Base-by-base conservation (phyloP, 2,797 vertebrate genomes). In the Enteromius unitaeniatus region DNA sequence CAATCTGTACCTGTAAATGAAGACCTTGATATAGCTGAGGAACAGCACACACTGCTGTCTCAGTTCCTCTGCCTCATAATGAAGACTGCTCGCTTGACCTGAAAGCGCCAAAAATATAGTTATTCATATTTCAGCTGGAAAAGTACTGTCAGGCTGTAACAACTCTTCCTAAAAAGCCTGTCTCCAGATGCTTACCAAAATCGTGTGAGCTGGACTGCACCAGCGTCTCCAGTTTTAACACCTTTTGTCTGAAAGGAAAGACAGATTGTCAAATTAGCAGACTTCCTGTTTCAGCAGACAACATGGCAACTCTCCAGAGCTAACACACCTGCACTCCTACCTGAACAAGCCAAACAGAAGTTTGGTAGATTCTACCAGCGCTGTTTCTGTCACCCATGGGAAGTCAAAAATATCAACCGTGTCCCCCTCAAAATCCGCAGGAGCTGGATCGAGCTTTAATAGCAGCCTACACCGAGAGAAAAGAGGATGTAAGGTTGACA, bases 1-100 rank as follows among this genome's bases (percentile, higher is more conserved):
- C 21, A 65, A 69, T 21, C 11, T 69, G 23, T 84, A 99, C 98
- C 98, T 99, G 94, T 97, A 95, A 89, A 98, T 83, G 91, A 97
- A 99, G 88, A 97, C 96, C 93, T 98, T 99, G 75, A 99, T 91
- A 89, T 99, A 99, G 87, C 97, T 96, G 88, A 99, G 95, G 92
- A 99, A 99, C 23, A 89, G 89, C 82, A 95, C 86, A 89, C 97
- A 99, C 8, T 97, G 96, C 42, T 93, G 95, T 76, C 97, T 95
- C 75, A 98, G 94, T 81, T 93, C 94, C 47, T 96, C 96, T 31
- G 97, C 96, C 90, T 98, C 96, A 90, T 92, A 94, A 87, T 99
- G 98, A n/a, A 97, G 93, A 75, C 86, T 95, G 69, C 95, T 93
- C 80, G 95, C 95, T 91, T 97, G 96, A 87, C 95, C 98, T 99